Conservation (phyloP, 2,797 vertebrate species). For the Cossypha heuglini region DNA sequence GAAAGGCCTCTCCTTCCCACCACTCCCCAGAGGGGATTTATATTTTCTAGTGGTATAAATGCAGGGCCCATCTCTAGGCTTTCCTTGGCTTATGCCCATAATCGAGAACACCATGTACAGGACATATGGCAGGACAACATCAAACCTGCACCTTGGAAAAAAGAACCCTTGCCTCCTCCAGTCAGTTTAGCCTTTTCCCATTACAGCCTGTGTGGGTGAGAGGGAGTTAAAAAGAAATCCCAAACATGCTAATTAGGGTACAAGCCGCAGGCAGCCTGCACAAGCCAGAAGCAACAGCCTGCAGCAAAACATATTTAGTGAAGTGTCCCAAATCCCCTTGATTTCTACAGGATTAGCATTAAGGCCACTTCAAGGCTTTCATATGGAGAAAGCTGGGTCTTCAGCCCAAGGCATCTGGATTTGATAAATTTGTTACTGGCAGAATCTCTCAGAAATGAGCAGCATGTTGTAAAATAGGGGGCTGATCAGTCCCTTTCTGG, state of each 20-base stretch:
- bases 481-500: not conserved
- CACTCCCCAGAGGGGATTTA: not conserved
- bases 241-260: not conserved
- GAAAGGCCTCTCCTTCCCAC: not conserved
- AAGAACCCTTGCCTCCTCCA: not conserved
- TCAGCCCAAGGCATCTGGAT: slow-evolving; percentile 13
- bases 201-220: not conserved
- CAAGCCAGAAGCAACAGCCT: slow-evolving; percentile 4
- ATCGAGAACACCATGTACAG: accelerated
- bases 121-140: not conserved
- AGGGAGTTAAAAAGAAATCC: slow-evolving; percentile 5
- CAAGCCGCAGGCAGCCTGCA: not conserved
- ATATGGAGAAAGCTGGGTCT: not conserved
- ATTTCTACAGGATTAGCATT: not conserved
- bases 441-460: not conserved
- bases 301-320: not conserved
- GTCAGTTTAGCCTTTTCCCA: not conserved
- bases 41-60: not conserved
- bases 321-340: slow-evolving; percentile 32
- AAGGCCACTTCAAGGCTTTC: not conserved
- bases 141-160: not conserved
- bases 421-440: not conserved
- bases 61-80: not conserved
- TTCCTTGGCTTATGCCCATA: not conserved
- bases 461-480: not conserved